phyloP scores from a whole-genome alignment of 2,113 vertebrate genomes.

The Picathartes gymnocephalus region DNA sequence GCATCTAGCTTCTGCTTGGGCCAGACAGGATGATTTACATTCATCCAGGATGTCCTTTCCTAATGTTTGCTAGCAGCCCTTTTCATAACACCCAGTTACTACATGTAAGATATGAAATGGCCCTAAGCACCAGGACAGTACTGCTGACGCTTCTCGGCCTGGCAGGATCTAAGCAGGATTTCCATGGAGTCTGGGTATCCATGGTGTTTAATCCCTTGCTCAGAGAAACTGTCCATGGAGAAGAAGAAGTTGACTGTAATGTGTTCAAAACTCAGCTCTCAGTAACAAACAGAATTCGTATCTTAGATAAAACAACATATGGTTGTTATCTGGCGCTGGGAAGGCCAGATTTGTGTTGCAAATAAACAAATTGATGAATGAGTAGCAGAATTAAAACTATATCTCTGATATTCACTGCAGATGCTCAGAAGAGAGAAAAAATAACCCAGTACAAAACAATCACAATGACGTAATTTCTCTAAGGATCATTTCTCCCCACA shows the following conservation, averaged over 20 bases:
- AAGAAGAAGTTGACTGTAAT: background rate
- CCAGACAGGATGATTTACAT: background rate
- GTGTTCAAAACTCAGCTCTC: background rate
- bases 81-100: background rate
- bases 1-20: fast-evolving
- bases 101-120: background rate
- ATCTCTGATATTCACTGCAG: background rate
- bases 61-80: background rate
- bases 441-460: background rate
- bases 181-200: background rate
- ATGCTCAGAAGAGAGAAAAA: background rate
- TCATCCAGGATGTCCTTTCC: background rate
- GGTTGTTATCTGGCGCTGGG: background rate
- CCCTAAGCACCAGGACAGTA: background rate
- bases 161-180: background rate
- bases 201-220: background rate
- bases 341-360: background rate
- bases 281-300: background rate
- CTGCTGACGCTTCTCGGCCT: fast-evolving
- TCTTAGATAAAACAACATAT: background rate
- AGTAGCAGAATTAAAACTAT: background rate
- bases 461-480: background rate
- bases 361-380: background rate
- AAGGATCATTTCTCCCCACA: background rate
- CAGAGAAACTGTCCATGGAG: background rate